phyloP scores from a whole-genome alignment of 2,113 vertebrate genomes.

The Tylochromis polylepis region DNA sequence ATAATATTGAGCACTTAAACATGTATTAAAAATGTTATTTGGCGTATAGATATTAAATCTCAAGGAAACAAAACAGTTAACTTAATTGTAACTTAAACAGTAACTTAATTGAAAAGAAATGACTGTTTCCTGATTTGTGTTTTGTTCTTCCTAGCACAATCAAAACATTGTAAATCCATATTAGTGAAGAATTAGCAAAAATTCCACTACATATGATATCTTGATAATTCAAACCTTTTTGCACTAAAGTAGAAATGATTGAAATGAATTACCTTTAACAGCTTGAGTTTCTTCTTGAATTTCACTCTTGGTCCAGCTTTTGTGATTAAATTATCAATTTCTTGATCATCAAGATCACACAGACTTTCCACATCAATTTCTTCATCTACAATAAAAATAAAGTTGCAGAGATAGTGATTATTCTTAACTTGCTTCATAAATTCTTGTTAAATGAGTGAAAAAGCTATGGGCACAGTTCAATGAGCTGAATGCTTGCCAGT shows the following conservation, averaged over 20 bases:
- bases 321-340: background rate
- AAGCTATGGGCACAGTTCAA: background rate
- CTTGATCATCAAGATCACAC: background rate
- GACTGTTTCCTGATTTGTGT: background rate
- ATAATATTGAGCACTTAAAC: background rate
- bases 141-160: background rate
- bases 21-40: background rate
- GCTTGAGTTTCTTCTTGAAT: background rate
- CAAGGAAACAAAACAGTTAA: background rate
- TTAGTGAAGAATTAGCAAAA: background rate
- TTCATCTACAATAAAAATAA: background rate
- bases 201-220: fast-evolving
- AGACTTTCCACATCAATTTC: background rate
- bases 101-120: background rate
- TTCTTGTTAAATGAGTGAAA: background rate
- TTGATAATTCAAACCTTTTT: fast-evolving
- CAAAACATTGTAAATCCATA: background rate
- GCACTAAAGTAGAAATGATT: background rate
- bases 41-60: background rate
- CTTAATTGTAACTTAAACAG: too few species aligned
- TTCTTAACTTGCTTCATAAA: background rate
- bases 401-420: background rate
- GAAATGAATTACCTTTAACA: constrained; percentile 11
- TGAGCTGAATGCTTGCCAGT: background rate
- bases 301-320: background rate